A percentile compares a stretch with the other conserved stretches of the same genome.
These are phyloP conservation scores for Acrocephalus scirpaceus DNA, from an alignment of 2,797 vertebrate species.

Conservation along the genomic window DNA sequence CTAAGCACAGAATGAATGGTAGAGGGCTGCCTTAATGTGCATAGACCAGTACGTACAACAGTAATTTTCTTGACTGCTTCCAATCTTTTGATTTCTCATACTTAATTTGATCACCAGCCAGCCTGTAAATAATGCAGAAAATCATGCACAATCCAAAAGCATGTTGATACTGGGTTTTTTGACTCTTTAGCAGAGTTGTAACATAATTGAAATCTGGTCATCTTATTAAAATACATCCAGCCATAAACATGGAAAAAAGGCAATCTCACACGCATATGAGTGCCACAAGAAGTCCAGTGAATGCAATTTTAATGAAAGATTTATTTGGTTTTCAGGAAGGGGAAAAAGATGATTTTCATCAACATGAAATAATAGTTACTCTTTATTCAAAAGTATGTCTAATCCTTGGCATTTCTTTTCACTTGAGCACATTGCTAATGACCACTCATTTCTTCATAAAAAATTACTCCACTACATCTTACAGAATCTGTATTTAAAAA, in stretches of 20 bases:
- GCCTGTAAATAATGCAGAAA: not conserved
- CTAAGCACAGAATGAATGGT: not conserved
- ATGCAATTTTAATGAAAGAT: not conserved
- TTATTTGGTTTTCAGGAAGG: not conserved
- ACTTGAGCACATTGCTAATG: slow-evolving; percentile 29
- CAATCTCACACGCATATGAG: not conserved
- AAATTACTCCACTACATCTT: not conserved
- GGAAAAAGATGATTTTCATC: not conserved
- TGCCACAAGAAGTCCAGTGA: not conserved
- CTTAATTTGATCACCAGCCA: not conserved
- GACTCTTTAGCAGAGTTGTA: not conserved
- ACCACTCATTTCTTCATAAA: slow-evolving; percentile 11
- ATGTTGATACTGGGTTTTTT: not conserved
- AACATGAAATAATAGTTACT: slow-evolving; percentile 5
- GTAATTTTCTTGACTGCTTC: not conserved
- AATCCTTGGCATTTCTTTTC: slow-evolving; percentile 30
- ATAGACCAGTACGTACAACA: not conserved
- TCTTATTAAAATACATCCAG: not conserved
- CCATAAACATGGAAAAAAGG: not conserved
- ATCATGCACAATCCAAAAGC: not conserved
- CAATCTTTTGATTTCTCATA: not conserved
- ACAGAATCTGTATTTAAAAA: slow-evolving; percentile 51
- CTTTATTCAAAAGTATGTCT: slow-evolving; percentile 23
- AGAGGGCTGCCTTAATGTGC: not conserved
- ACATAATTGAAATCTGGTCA: not conserved